phyloP scores from a whole-genome alignment of 2,797 vertebrate genomes.

The Platalea minor region DNA sequence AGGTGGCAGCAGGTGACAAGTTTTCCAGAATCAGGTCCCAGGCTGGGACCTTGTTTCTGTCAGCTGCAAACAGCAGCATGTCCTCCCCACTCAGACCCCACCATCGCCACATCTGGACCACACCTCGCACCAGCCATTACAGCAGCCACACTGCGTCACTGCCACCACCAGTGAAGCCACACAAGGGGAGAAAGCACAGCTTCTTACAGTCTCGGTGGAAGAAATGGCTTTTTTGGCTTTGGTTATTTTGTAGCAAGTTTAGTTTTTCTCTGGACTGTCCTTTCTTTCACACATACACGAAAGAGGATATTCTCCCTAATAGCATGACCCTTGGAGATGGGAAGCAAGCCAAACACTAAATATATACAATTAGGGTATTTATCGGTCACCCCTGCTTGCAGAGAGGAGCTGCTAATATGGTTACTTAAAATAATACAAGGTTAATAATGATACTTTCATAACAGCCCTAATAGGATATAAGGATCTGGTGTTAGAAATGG shows the following conservation, averaged over 20 bases:
- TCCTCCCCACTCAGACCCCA: background rate
- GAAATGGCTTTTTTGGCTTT: background rate
- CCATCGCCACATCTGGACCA: background rate
- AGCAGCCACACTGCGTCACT: background rate
- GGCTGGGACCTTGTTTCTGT: background rate
- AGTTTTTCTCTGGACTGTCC: background rate
- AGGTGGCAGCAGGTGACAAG: conserved; percentile 32
- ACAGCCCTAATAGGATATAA: background rate
- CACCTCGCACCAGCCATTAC: background rate
- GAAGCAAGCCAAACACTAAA: background rate
- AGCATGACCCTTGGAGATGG: background rate
- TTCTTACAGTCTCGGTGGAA: background rate
- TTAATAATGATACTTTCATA: background rate
- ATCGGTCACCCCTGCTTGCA: background rate
- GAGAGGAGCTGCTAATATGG: background rate
- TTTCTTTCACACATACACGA: background rate
- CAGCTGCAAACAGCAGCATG: background rate
- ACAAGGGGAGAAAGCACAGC: background rate
- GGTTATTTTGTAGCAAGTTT: background rate
- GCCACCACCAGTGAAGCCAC: background rate
- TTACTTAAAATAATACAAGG: conserved; percentile 11
- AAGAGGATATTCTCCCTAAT: background rate
- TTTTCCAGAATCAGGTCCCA: background rate
- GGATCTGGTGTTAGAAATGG: background rate
- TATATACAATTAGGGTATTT: background rate